A percentile compares a stretch with the other conserved stretches of the same genome.
Evolutionary conservation across 2,888 invertebrate species (phyloP).

Genomic region (Lithosia quadra): DNA sequence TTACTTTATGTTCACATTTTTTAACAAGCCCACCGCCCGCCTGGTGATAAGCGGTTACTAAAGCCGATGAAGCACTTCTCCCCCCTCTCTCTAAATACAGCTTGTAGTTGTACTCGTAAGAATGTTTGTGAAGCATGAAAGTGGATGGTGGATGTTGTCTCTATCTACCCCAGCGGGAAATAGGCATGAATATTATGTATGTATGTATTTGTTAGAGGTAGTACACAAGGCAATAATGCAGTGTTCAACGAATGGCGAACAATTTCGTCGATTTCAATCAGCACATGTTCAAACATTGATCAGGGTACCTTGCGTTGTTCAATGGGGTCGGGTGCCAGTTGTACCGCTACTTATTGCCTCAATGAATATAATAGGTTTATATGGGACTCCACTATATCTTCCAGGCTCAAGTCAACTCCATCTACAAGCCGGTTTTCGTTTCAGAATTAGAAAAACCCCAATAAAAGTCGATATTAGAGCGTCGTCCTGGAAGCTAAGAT

Average conservation of each 20-base stretch:
- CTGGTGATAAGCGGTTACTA: background rate
- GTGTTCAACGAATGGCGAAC: conserved; percentile 39
- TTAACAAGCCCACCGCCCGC: background rate
- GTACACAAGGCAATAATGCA: conserved; percentile 40
- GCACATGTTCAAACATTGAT: conserved; percentile 56
- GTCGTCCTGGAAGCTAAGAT: no score
- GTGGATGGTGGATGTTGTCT: no score
- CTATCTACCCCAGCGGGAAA: no score
- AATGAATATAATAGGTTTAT: no score
- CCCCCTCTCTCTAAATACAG: no score
- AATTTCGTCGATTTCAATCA: conserved; percentile 54
- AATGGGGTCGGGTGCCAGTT: conserved; percentile 27
- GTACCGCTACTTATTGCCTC: conserved; percentile 14
- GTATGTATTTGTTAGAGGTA: conserved; percentile 3
- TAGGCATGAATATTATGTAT: no score
- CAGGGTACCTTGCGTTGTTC: conserved; percentile 6
- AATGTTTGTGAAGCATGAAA: no score
- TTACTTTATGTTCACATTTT: background rate
- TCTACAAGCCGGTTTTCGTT: no score
- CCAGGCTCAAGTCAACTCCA: background rate
- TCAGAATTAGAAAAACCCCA: no score
- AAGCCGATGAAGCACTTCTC: background rate
- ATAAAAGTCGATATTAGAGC: no score
- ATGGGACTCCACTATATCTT: no score
- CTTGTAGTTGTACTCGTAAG: no score